phyloP scores from a whole-genome alignment of 2,113 vertebrate species.

The Nettapus auritus region DNA sequence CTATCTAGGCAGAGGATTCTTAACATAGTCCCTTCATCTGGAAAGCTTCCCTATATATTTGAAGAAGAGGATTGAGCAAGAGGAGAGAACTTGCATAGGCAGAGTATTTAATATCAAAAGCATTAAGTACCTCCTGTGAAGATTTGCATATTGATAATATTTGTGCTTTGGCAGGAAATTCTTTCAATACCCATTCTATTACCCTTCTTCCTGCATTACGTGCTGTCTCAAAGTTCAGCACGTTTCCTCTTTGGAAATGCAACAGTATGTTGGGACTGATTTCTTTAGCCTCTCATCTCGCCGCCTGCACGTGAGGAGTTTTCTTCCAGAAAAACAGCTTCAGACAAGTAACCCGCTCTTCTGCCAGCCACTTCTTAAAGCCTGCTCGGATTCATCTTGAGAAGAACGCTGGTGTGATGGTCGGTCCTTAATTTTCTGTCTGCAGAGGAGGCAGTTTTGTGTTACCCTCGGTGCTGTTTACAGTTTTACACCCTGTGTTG shows the following conservation, averaged over 20 bases:
- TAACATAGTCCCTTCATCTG: constrained; percentile 10
- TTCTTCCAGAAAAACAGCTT: not conserved
- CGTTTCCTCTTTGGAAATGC: constrained; percentile 23
- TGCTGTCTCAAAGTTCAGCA: not conserved
- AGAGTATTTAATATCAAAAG: constrained; percentile 59
- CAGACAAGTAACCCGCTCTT: not conserved
- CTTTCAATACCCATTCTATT: constrained; percentile 64
- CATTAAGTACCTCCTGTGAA: constrained; percentile 59
- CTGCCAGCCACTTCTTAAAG: not conserved
- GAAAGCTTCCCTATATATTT: not conserved
- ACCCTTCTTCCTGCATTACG: constrained; percentile 64
- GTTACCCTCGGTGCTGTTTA: not conserved
- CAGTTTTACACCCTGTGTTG: not conserved
- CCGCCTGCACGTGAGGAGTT: not conserved
- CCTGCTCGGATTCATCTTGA: not conserved
- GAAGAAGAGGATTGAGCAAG: constrained; percentile 33
- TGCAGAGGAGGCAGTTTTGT: not conserved
- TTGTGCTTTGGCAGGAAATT: constrained; percentile 68
- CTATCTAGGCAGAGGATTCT: constrained; percentile 14
- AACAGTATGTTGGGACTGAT: not conserved
- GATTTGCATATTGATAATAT: constrained; percentile 68
- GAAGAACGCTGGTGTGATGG: not conserved
- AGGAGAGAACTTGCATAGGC: constrained; percentile 31
- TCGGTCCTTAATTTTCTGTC: not conserved
- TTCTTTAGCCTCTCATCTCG: not conserved